Evolutionary conservation across 2,797 vertebrate species (phyloP).

Genomic region (Pelobates cultripes): DNA sequence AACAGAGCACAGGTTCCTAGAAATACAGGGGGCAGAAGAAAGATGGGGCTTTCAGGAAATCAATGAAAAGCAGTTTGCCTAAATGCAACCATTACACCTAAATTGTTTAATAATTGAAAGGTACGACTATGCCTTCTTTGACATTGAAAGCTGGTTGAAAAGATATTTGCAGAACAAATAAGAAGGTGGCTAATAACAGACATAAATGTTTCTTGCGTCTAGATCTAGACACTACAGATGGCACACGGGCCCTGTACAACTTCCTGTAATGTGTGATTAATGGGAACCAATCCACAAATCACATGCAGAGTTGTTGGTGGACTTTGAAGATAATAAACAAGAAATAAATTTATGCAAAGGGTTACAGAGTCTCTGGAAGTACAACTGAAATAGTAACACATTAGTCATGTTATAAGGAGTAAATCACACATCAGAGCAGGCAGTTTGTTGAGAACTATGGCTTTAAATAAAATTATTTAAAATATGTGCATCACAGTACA

Average conservation of each 20-base stretch:
- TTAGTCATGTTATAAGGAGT: background rate
- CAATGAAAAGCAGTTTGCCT: background rate
- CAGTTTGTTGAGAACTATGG: too few species aligned
- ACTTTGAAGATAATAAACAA: background rate
- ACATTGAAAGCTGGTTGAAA: background rate
- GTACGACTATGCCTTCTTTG: background rate
- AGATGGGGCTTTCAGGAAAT: conserved; percentile 27
- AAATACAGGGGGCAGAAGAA: background rate
- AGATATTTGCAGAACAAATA: background rate
- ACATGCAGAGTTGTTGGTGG: background rate
- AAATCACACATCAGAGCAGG: too few species aligned
- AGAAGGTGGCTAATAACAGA: background rate
- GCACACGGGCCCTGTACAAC: background rate
- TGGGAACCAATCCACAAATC: background rate
- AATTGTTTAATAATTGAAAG: conserved; percentile 1
- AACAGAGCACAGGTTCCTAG: conserved; percentile 29
- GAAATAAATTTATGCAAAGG: background rate
- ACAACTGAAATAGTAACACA: background rate
- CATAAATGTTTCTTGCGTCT: background rate
- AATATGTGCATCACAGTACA: too few species aligned
- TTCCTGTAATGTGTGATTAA: background rate
- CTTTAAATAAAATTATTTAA: too few species aligned
- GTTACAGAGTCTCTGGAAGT: background rate
- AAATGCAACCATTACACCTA: background rate
- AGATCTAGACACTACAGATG: background rate